These are phyloP conservation scores for Callinectes sapidus DNA, from an alignment of 2,888 invertebrate species.

Conservation along the genomic window DNA sequence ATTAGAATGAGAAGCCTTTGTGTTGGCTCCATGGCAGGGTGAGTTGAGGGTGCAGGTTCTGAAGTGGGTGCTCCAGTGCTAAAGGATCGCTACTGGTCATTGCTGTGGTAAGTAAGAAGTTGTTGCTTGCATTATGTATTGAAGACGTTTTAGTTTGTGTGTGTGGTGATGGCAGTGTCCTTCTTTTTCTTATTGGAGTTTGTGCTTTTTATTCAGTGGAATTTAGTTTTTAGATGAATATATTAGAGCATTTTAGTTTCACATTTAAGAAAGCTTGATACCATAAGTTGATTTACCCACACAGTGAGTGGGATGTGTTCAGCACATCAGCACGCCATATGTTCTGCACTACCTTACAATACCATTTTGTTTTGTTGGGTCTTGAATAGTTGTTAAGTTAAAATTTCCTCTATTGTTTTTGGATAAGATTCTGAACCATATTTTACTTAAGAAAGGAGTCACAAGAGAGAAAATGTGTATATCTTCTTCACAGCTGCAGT, in stretches of 20 bases:
- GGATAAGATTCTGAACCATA: not conserved
- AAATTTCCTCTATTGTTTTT: not conserved
- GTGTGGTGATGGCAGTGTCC: not conserved
- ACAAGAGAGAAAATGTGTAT: not conserved
- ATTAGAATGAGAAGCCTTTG: not conserved
- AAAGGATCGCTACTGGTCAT: not conserved
- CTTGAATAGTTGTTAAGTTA: not conserved
- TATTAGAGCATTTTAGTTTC: not conserved
- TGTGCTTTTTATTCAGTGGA: not conserved
- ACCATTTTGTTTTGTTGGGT: not conserved
- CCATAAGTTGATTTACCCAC: not conserved
- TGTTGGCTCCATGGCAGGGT: not conserved
- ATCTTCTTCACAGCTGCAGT: no score
- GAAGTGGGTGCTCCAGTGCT: not conserved
- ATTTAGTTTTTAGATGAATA: conserved; percentile 5
- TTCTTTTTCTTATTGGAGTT: not conserved
- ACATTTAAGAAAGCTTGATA: not conserved
- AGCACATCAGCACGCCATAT: not conserved
- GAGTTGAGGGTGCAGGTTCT: not conserved
- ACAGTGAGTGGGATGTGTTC: not conserved
- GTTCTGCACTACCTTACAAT: not conserved
- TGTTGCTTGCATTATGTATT: not conserved
- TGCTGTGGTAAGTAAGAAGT: not conserved
- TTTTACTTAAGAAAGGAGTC: not conserved
- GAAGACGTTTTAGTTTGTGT: not conserved